Base-by-base conservation (phyloP, 2,113 vertebrate species). In the Oplegnathus fasciatus region DNA sequence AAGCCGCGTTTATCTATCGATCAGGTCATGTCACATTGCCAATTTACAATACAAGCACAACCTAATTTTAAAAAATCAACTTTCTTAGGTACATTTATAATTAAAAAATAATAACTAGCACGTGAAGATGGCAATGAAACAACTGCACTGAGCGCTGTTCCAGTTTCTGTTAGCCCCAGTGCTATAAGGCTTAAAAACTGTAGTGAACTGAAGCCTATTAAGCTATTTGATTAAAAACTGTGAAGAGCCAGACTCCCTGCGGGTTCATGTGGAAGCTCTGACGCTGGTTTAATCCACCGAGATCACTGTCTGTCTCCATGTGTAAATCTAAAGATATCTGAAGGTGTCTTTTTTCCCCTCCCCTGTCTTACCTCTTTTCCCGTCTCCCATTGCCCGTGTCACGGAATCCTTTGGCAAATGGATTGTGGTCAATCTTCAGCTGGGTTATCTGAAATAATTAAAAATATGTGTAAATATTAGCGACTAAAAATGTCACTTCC, bases 401-500 rank as follows among this genome's bases (percentile, higher is more conserved):
- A 81, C 98, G 97, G 92, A 99, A 99, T 85, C 98, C 98, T 96
- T 99, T 99, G 79, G 98, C 98, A 90, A 99, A 99, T 0, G 98
- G 98, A 82, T 99, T 99, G 94, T 99, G 97, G 95, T 99, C 98
- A 74, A 99, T 99, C 96, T 99, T 99, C 95, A 99, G 95, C 88
- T 99, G 98, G 2, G 98, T 99, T 93, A 99, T 99, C 98, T 99
- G 94, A 80, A 93, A 94, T 78, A 55, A 58, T 17, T 17, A 55
- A 61, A 73, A 76, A 6, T 2, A 15, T 18, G 28, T 30, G n/a
- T 71, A 40, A 80, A 83, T 67, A 73, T 37, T 1, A 64, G n/a
- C 4, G 2, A 32, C 0, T 30, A n/a, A 0, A 54, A 50, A 62
- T 7, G 5, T 52, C 14, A n/a, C 15, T 11, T 9, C 24, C 17